Base-by-base conservation (phyloP, 1,140 invertebrate species). In the Pygmarrhopalites habei region DNA sequence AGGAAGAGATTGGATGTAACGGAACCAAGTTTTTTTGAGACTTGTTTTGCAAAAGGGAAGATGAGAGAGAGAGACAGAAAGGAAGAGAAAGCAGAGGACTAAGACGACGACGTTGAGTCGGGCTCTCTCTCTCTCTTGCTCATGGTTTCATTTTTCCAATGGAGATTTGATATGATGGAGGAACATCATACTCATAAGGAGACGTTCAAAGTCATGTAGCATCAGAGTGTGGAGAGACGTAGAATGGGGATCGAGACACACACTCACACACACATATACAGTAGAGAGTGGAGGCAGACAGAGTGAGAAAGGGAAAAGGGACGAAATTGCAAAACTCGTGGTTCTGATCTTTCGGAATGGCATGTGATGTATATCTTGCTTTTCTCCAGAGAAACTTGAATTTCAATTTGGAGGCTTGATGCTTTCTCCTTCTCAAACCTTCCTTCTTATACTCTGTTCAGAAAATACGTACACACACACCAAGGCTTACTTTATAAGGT, bases 371-470 rank as follows among this genome's bases (percentile, higher is more conserved):
- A 63, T 63, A 63, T 63, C 56, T 64, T 58, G 58, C 49, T 53
- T 65, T 35, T 66, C 60, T 62, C 59, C 58, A 53, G 64, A 65
- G 64, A 55, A 65, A 65, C 58, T 62, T 66, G 64, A 66, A 66
- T 66, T 66, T 66, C 64, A 66, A 66, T 66, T 66, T 66, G 53
- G 55, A 32, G 59, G 28, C 51, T 35, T 63, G 60, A 62, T 62
- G 29, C 55, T 55, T 60, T 49, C 44, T 60, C n/a, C n/a, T n/a
- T n/a, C n/a, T n/a, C n/a, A n/a, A n/a, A n/a, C n/a, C n/a, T n/a
- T n/a, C n/a, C n/a, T n/a, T n/a, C n/a, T n/a, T n/a, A n/a, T n/a
- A n/a, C n/a, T n/a, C n/a, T n/a, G n/a, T n/a, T n/a, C n/a, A n/a
- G n/a, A n/a, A n/a, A n/a, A n/a, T n/a, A n/a, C n/a, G n/a, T n/a